Base-by-base conservation (phyloP, 2,888 invertebrate genomes). In the Tridacna crocea region DNA sequence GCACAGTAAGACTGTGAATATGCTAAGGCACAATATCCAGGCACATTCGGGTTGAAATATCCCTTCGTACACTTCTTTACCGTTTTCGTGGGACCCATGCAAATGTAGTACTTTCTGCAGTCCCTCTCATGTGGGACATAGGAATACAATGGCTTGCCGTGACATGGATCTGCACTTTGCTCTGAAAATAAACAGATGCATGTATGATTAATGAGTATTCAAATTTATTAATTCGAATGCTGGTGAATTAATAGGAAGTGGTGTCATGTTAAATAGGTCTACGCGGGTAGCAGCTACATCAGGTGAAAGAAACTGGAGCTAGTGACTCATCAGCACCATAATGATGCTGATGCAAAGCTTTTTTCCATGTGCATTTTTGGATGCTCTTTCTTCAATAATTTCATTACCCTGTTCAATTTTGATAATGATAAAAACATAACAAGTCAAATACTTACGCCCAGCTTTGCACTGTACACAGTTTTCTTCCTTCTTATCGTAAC, bases 41-140 rank as follows among this genome's bases (percentile, higher is more conserved):
- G 80, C 12, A 77, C 70, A 36, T 80, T 79, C 12, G 82, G 82
- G n/a, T 75, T 68, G 36, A 86, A 86, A 61, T 84, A 86, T 0
- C 86, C 86, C 46, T 75, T 78, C 4, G 80, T 51, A 26, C 86
- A 86, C 17, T 70, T 80, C 61, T 84, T 86, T 0, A 72, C 55
- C 13, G 75, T 78, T 58, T 82, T 83, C 11, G 82, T 86, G 11
- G 75, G 77, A 27, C 86, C 86, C 78, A 86, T 78, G 58, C 86
- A 86, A 22, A 86, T 80, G 63, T 86, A 84, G 63, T 84, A 86
- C 22, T 82, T 86, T 72, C 77, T 79, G 61, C 86, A 86, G 79
- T 86, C 83, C 0, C 75, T 72, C 26, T 83, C 83, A 60, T 86
- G 86, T n/a, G 84, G 76, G 15, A 84, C 86, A 22, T 82, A 80